phyloP scores from a whole-genome alignment of 2,113 vertebrate genomes.

The Chaetura pelagica region DNA sequence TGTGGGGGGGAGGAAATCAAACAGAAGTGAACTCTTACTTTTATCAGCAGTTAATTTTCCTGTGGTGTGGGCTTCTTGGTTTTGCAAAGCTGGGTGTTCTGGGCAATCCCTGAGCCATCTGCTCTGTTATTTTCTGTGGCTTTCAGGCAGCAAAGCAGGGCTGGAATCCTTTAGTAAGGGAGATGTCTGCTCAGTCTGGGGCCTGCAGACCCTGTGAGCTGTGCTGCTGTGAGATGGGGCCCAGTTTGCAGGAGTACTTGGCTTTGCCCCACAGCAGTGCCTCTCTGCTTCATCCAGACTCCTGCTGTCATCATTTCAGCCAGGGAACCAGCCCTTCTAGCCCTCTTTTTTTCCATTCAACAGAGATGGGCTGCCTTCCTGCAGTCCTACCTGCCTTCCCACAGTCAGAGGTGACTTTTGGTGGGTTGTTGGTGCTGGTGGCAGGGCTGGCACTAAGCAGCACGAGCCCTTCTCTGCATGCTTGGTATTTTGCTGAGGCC shows the following conservation, averaged over 20 bases:
- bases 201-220: background rate
- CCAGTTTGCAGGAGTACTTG: background rate
- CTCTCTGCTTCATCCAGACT: background rate
- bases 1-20: background rate
- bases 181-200: background rate
- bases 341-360: background rate
- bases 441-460: background rate
- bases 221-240: background rate
- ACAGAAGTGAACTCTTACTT: background rate
- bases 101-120: background rate
- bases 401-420: background rate
- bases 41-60: background rate
- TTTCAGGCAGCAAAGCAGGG: background rate
- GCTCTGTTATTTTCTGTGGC: background rate
- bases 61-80: background rate
- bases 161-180: background rate
- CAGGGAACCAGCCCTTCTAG: background rate
- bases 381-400: background rate
- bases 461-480: accelerated
- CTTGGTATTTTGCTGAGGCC: background rate
- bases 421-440: background rate
- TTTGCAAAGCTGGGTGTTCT: background rate
- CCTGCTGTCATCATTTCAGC: background rate
- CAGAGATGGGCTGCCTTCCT: background rate
- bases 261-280: background rate